phyloP scores from a whole-genome alignment of 2,113 vertebrate genomes.

The Nestor notabilis region DNA sequence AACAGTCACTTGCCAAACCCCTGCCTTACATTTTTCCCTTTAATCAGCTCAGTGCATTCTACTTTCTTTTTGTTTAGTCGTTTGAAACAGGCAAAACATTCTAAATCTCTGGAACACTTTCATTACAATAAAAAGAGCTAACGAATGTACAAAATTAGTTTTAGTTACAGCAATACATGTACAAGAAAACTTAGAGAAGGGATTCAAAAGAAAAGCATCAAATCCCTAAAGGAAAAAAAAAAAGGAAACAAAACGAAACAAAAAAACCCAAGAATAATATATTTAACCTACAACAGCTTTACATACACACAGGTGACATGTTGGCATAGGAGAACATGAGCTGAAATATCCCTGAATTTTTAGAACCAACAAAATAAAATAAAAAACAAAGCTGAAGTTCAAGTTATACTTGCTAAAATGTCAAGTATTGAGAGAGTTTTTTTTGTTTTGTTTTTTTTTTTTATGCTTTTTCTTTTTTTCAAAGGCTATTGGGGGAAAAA shows the following conservation, averaged over 20 bases:
- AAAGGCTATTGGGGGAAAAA: conserved; percentile 73
- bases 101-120: conserved; percentile 73
- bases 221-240: conserved; percentile 74
- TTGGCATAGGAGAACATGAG: conserved; percentile 85
- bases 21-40: conserved; percentile 84
- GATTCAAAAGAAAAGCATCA: conserved; percentile 79
- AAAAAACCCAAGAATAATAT: conserved; percentile 57
- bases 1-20: conserved; percentile 75
- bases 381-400: conserved; percentile 83
- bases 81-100: conserved; percentile 75
- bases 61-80: conserved; percentile 73
- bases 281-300: conserved; percentile 75
- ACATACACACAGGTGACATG: conserved; percentile 80
- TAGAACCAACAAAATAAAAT: conserved; percentile 73
- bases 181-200: conserved; percentile 77
- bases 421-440: conserved; percentile 82
- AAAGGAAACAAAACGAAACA: conserved; percentile 38
- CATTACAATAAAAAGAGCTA: conserved; percentile 74
- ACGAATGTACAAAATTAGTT: conserved; percentile 78
- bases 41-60: conserved; percentile 93
- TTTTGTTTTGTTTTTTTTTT: conserved; percentile 37
- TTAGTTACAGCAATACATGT: conserved; percentile 77
- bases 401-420: conserved; percentile 90
- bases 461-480: conserved; percentile 44
- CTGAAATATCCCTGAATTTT: conserved; percentile 97